Evolutionary conservation across 2,797 vertebrate species (phyloP).

Genomic region (Danio choprae): DNA sequence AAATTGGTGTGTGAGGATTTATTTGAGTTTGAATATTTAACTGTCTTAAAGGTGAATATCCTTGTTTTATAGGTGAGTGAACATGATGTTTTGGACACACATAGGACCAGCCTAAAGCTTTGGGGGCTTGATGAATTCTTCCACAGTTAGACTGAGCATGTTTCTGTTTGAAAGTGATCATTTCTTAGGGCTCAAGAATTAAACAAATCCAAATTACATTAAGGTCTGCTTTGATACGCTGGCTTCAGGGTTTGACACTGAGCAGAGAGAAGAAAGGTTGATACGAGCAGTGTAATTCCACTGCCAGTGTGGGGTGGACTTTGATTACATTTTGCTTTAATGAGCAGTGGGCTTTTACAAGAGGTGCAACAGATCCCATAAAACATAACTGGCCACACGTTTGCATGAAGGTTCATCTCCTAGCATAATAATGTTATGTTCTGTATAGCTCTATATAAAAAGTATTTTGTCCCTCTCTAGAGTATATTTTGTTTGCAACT

Average conservation of each 20-base stretch:
- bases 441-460: background rate
- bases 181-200: constrained; percentile 30
- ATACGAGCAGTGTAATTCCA: constrained; percentile 24
- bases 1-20: no score
- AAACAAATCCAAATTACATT: constrained; percentile 38
- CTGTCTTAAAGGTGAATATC: no score
- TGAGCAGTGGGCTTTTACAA: constrained; percentile 7
- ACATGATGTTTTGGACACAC: background rate
- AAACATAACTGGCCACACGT: background rate
- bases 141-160: constrained; percentile 3
- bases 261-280: background rate
- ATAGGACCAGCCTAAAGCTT: constrained; percentile 10
- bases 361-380: background rate
- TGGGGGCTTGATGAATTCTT: constrained; percentile 5
- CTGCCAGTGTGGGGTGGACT: constrained; percentile 38
- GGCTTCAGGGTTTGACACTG: constrained; percentile 22
- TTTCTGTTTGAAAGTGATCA: constrained; percentile 3
- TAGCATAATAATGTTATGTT: background rate
- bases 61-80: background rate
- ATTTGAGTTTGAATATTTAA: no score
- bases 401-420: background rate
- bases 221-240: constrained; percentile 20
- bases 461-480: background rate
- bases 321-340: constrained; percentile 39
- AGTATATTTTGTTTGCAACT: background rate